These are phyloP conservation scores for Orbicella faveolata DNA, from an alignment of 64 coral and sea anemone species.

Conservation along the genomic window DNA sequence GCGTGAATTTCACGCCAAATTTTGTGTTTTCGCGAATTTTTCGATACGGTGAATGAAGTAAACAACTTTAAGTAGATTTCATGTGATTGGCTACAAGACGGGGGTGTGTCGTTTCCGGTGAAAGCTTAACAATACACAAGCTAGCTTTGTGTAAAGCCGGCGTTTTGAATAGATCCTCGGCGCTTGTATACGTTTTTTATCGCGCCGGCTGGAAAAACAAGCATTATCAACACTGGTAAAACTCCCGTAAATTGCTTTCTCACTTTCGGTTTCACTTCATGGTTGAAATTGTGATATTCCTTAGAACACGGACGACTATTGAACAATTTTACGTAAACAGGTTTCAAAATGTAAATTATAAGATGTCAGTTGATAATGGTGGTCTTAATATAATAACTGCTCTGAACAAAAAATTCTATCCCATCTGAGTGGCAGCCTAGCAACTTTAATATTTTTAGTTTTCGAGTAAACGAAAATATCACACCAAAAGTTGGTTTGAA, in stretches of 20 bases:
- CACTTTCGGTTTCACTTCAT: background rate
- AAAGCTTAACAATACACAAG: conserved; percentile 24
- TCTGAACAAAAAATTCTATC: conserved; percentile 1
- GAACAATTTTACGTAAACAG: conserved; percentile 2
- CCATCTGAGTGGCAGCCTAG: background rate
- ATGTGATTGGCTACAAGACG: background rate
- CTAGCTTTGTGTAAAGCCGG: conserved; percentile 15
- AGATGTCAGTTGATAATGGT: background rate
- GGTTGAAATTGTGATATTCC: background rate
- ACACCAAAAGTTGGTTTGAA: background rate
- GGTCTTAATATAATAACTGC: background rate
- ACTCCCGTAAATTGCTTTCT: background rate
- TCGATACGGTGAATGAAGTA: conserved; percentile 11
- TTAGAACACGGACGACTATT: background rate
- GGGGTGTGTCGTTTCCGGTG: conserved; percentile 28
- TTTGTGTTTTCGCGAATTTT: background rate
- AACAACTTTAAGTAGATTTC: background rate
- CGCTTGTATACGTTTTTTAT: background rate
- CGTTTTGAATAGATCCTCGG: background rate
- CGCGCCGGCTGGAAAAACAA: conserved; percentile 14
- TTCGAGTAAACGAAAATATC: background rate
- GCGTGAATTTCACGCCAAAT: background rate
- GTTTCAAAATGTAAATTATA: background rate
- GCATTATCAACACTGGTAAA: background rate
- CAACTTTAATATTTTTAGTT: background rate